Base-by-base conservation (phyloP, 2,797 vertebrate species). In the Dipus sagitta region DNA sequence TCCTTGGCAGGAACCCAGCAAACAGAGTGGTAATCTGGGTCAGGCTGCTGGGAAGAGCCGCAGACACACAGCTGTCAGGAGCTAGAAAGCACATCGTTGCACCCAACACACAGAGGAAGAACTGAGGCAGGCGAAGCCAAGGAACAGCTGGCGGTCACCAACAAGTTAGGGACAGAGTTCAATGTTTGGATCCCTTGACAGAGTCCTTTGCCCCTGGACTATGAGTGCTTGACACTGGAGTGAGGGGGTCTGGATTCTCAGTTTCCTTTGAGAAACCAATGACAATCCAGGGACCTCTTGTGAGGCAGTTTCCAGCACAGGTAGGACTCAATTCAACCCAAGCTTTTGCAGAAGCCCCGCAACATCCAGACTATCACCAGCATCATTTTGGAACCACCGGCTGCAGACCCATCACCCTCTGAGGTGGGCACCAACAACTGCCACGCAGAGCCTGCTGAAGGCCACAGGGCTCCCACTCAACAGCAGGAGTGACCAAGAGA, bases 381-480 rank as follows among this genome's bases (percentile, higher is more conserved):
- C 47, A 1, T 24, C 24, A 17, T 30, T 38, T 28, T 26, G 2
- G 67, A 62, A 13, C 30, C 1, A 0, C 38, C 10, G 28, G 21
- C 4, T 26, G 13, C 13, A 74, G 70, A 52, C 11, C 30, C 18
- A 58, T 58, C 26, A 30, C 12, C 34, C 34, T 24, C 26, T 10
- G 58, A 18, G n/a, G 28, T 58, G 20, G 47, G 20, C 47, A 76
- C 18, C n/a, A 32, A n/a, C 84, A 62, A 1, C 28, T 1, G 17
- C 4, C 6, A 62, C 2, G 9, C 24, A 4, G 15, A 5, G 74
- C 1, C 3, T 6, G 1, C 47, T 10, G 60, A 0, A 0, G n/a
- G 47, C n/a, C n/a, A 64, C 14, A 0, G 7, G 30, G 42, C 18
- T 70, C 72, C 80, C 2, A 38, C n/a, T 23, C 20, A 17, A 4